phyloP scores from a whole-genome alignment of 2,888 invertebrate genomes.

The Tetanocera ferruginea region DNA sequence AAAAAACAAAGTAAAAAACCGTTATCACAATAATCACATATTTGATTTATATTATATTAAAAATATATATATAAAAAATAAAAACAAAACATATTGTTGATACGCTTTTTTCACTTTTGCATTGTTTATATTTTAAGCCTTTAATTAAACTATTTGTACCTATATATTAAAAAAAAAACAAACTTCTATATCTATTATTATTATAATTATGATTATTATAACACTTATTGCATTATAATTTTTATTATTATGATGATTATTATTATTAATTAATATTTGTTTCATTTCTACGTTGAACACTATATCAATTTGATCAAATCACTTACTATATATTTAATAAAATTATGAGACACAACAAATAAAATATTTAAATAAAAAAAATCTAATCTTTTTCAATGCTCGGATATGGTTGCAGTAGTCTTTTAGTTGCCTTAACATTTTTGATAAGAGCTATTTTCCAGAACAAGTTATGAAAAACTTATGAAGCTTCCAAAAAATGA shows the following conservation, averaged over 20 bases:
- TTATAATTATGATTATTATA: conserved; percentile 38
- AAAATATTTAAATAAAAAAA: conserved; percentile 5
- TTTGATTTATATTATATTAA: conserved; percentile 40
- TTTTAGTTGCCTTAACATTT: too few species aligned
- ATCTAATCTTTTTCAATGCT: too few species aligned
- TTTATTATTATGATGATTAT: conserved; percentile 25
- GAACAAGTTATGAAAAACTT: too few species aligned
- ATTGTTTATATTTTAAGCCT: conserved; percentile 31
- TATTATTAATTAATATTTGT: not conserved
- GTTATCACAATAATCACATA: conserved; percentile 20
- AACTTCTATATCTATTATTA: conserved; percentile 41
- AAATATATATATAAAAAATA: conserved; percentile 47
- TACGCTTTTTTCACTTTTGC: conserved; percentile 36
- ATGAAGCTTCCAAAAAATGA: too few species aligned
- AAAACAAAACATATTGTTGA: conserved; percentile 24
- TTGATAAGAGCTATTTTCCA: too few species aligned
- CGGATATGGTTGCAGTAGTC: too few species aligned
- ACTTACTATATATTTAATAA: conserved; percentile 17
- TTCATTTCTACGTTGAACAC: conserved; percentile 19
- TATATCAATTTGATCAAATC: conserved; percentile 22
- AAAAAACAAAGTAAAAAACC: conserved; percentile 31
- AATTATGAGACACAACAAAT: conserved; percentile 7
- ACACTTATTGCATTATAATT: conserved; percentile 30
- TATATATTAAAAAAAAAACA: conserved; percentile 32
- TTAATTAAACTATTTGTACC: conserved; percentile 42